Evolutionary conservation across 2,113 vertebrate species (phyloP).

Genomic region (Stictonetta naevosa): DNA sequence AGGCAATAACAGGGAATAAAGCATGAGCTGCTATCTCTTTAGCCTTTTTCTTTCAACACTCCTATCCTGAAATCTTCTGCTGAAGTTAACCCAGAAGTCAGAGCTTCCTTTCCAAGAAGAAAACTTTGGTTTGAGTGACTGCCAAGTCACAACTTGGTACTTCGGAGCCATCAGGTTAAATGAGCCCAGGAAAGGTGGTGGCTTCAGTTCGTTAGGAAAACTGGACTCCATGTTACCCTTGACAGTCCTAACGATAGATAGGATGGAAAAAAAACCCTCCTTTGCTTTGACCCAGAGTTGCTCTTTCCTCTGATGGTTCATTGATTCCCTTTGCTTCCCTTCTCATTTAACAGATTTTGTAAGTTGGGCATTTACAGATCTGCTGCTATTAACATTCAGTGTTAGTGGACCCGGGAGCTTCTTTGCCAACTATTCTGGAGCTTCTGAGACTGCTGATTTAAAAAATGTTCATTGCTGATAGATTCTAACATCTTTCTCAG

Average conservation of each 20-base stretch:
- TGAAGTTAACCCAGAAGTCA: not conserved
- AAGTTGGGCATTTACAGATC: slow-evolving; percentile 48
- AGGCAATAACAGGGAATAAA: not conserved
- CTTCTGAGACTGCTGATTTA: slow-evolving; percentile 6
- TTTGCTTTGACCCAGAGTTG: slow-evolving; percentile 9
- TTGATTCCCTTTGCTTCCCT: slow-evolving; percentile 24
- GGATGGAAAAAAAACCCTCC: not conserved
- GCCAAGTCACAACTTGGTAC: not conserved
- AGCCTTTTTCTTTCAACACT: not conserved
- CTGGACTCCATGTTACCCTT: not conserved
- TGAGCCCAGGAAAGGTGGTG: not conserved
- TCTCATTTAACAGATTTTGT: slow-evolving; percentile 21
- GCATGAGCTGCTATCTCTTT: not conserved
- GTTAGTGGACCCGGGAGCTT: not conserved
- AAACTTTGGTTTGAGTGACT: not conserved
- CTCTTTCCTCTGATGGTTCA: slow-evolving; percentile 11
- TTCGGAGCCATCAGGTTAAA: not conserved
- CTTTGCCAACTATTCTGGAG: not conserved
- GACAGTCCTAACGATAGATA: rapidly evolving
- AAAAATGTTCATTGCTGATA: slow-evolving; percentile 13
- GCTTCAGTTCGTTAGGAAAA: not conserved
- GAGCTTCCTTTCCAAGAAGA: not conserved
- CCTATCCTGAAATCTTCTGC: not conserved
- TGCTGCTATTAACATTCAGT: not conserved
- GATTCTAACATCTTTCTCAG: slow-evolving; percentile 21